phyloP scores from a whole-genome alignment of 2,113 vertebrate species.

The Phylloscopus trochilus region DNA sequence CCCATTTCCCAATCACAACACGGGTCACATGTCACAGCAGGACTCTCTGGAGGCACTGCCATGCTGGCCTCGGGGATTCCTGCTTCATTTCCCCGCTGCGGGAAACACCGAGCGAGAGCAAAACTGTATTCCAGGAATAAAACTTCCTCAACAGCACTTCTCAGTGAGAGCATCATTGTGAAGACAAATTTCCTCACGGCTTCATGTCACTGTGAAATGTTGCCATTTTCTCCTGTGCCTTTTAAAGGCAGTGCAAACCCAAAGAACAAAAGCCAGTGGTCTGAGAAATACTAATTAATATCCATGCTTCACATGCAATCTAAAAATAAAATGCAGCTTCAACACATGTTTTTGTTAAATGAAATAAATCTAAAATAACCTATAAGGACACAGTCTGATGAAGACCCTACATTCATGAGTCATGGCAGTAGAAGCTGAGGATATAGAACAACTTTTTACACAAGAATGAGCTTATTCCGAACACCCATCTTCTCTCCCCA shows the following conservation, averaged over 20 bases:
- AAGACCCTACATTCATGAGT: background rate
- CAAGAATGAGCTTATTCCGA: background rate
- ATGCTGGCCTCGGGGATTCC: background rate
- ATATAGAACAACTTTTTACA: background rate
- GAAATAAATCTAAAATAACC: conserved; percentile 3
- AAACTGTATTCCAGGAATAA: background rate
- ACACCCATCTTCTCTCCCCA: background rate
- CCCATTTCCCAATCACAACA: background rate
- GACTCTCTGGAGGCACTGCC: background rate
- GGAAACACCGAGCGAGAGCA: rapidly evolving
- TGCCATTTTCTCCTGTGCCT: background rate
- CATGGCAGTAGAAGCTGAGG: background rate
- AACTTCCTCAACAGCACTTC: background rate
- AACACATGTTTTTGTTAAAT: background rate
- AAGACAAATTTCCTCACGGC: background rate
- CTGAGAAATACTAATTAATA: conserved; percentile 8
- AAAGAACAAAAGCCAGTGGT: background rate
- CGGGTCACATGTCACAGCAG: background rate
- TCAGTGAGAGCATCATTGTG: background rate
- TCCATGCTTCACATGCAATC: background rate
- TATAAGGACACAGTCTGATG: background rate
- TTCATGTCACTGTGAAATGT: background rate
- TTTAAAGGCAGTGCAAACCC: background rate
- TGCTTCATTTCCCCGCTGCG: background rate
- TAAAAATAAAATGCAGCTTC: conserved; percentile 24